Evolutionary conservation across 2,797 vertebrate genomes (phyloP).

Genomic region (Rousettus madagascariensis): DNA sequence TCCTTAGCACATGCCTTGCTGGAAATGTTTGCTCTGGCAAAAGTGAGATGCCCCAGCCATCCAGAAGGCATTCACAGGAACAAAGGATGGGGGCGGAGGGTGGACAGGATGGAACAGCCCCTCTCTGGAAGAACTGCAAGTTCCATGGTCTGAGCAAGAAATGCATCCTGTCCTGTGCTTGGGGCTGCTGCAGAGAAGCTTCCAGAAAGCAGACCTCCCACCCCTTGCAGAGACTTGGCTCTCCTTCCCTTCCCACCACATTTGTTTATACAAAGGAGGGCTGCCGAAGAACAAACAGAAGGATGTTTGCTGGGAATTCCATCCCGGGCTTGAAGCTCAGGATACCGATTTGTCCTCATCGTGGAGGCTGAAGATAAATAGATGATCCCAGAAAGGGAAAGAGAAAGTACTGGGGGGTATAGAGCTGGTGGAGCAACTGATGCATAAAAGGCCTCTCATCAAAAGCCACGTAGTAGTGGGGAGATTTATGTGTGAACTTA

Average conservation of each 20-base stretch:
- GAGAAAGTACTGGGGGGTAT: not conserved
- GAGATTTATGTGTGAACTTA: conserved; percentile 59
- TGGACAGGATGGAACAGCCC: conserved; percentile 44
- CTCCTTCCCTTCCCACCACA: conserved; percentile 67
- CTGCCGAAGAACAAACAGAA: conserved; percentile 66
- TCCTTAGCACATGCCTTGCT: conserved; percentile 71
- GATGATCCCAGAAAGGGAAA: conserved; percentile 12
- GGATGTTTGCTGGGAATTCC: conserved; percentile 57
- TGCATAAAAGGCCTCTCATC: conserved; percentile 35
- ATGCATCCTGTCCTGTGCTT: conserved; percentile 43
- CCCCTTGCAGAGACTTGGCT: conserved; percentile 40
- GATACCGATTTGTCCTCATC: conserved; percentile 29
- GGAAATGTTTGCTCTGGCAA: conserved; percentile 70
- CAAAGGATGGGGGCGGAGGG: conserved; percentile 51
- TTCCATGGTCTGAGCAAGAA: conserved; percentile 50
- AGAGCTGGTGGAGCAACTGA: not conserved
- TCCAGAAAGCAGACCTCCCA: conserved; percentile 63
- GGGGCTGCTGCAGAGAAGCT: conserved; percentile 59
- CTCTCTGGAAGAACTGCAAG: conserved; percentile 64
- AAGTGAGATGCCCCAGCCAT: conserved; percentile 54
- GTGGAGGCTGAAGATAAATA: conserved; percentile 18
- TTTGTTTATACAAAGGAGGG: conserved; percentile 72
- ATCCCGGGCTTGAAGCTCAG: conserved; percentile 16
- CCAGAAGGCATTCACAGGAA: conserved; percentile 67
- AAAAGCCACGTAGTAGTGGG: not conserved